Evolutionary conservation across 2,797 vertebrate genomes (phyloP).

Genomic region (Bovichtus diacanthus): DNA sequence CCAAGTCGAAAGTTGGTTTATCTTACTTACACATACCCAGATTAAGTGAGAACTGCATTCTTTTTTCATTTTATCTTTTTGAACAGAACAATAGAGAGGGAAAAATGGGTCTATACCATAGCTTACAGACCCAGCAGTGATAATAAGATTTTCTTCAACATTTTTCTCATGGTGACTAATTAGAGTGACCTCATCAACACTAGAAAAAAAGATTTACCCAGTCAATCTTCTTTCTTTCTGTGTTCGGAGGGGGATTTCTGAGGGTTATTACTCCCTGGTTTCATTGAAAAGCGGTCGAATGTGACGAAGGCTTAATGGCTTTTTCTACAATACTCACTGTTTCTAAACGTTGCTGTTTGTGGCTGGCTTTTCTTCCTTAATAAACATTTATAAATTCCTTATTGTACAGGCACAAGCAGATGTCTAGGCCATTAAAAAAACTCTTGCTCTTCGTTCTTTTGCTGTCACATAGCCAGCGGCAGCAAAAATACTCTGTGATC

Average conservation of each 20-base stretch:
- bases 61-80: neutral
- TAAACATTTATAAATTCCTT: constrained; percentile 60
- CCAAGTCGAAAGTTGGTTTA: constrained; percentile 43
- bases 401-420: constrained; percentile 21
- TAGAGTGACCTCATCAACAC: constrained; percentile 59
- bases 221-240: constrained; percentile 19
- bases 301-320: constrained; percentile 79
- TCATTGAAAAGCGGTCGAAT: constrained; percentile 77
- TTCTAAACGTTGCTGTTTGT: constrained; percentile 51
- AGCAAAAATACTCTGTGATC: constrained; percentile 12
- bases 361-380: constrained; percentile 51
- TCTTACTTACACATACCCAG: constrained; percentile 56
- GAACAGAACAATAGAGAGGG: constrained; percentile 20
- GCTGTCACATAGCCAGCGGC: constrained; percentile 2
- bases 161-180: constrained; percentile 50
- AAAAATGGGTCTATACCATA: constrained; percentile 12
- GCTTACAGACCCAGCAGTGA: constrained; percentile 35
- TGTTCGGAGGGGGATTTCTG: constrained; percentile 37
- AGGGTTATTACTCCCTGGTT: constrained; percentile 48
- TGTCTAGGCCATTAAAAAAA: constrained; percentile 23
- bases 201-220: constrained; percentile 28
- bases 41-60: constrained; percentile 36
- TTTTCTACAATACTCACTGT: constrained; percentile 57
- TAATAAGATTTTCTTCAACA: constrained; percentile 50
- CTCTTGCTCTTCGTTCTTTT: constrained; percentile 12